Base-by-base conservation (phyloP, 92 coral and sea anemone species). In the Desmophyllum pertusum region DNA sequence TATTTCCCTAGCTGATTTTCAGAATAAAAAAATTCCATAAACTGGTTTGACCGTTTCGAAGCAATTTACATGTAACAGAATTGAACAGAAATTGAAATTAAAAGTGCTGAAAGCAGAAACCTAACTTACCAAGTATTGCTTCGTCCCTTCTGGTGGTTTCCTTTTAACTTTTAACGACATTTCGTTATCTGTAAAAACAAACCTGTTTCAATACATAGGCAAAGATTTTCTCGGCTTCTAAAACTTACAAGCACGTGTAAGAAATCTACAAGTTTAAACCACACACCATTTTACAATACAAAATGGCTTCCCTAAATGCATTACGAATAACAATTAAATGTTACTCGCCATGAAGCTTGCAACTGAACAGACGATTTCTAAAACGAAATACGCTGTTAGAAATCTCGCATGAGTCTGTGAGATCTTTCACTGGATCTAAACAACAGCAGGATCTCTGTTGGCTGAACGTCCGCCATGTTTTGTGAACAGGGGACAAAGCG, bases 121-220 rank as follows among this genome's bases (percentile, higher is more conserved):
- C 15, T 3, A 13, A 37, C 95, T 86, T 38, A 94, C 98, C 93
- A 92, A 59, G 30, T 94, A 94, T 29, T 81, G 90, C n/a, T 73
- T 61, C 9, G 95, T 78, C 29, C 98, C 98, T 1, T 84, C 90
- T 39, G 98, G 98, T 42, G 81, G 76, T 37, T 73, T 82, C 23
- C 86, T 88, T 67, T 87, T 91, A 27, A 66, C 87, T 70, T 85
- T 91, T 1, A 85, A 33, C 63, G 90, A 81, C 81, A 86, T 87
- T n/a, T 89, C 89, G 73, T 69, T 36, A 14, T 83, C 92, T 91
- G 75, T 30, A 79, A 63, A 45, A 35, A 80, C 66, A 64, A 70
- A 59, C 51, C 42, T 15, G 9, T 15, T 67, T 67, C 18, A 67
- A 67, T 4, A 67, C 73, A 35, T 4, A 37, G 73, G 38, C 11